Evolutionary conservation across 2,113 vertebrate genomes (phyloP).

Genomic region (Alligator sinensis): DNA sequence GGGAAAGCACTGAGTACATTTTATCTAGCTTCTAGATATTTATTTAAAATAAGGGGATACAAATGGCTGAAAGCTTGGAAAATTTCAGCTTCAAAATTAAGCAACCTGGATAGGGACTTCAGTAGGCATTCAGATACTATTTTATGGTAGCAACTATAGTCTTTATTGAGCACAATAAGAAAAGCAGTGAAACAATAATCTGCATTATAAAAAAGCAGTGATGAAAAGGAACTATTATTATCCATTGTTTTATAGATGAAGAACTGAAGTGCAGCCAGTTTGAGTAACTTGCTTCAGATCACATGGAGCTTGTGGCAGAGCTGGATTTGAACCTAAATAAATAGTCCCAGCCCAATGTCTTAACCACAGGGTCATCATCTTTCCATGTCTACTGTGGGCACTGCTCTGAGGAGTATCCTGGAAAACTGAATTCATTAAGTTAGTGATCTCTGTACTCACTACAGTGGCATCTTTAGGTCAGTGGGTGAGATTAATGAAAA

Average conservation of each 20-base stretch:
- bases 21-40: not conserved
- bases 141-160: not conserved
- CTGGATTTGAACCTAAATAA: not conserved
- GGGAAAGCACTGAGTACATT: not conserved
- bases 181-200: not conserved
- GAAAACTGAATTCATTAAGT: not conserved
- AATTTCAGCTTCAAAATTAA: not conserved
- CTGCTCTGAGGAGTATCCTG: not conserved
- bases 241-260: slow-evolving; percentile 4
- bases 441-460: not conserved
- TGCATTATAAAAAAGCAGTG: not conserved
- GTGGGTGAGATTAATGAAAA: not conserved
- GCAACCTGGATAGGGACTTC: not conserved
- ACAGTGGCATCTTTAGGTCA: not conserved
- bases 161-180: too few relatives aligned
- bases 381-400: not conserved
- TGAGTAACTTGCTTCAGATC: not conserved
- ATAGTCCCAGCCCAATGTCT: not conserved
- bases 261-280: rapidly evolving
- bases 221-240: not conserved
- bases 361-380: not conserved
- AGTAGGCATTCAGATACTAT: not conserved
- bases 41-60: not conserved
- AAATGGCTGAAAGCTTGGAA: not conserved
- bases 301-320: not conserved